Conservation (phyloP, 2,797 vertebrate species). For the Catostomus latipinnis region DNA sequence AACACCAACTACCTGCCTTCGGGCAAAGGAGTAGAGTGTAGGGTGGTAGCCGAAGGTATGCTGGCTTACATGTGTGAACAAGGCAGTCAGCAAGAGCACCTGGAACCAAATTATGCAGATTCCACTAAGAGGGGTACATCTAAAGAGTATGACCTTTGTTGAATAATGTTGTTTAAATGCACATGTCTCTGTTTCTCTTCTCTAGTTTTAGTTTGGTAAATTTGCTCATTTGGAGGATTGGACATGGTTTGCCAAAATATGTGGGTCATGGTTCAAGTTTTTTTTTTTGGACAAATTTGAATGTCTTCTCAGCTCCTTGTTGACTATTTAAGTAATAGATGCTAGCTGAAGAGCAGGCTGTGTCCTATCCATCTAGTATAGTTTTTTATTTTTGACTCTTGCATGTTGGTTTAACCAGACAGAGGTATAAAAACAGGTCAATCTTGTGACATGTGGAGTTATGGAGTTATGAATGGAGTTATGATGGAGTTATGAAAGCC, state of each 20-base stretch:
- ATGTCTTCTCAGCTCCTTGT: not conserved
- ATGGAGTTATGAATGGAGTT: not conserved
- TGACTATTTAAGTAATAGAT: not conserved
- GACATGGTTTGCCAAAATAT: not conserved
- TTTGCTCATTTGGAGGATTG: not conserved
- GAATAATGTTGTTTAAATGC: not conserved
- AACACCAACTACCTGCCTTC: slow-evolving; percentile 32
- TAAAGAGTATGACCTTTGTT: not conserved
- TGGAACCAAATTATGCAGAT: slow-evolving; percentile 51
- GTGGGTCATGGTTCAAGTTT: not conserved
- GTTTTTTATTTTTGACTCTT: slow-evolving; percentile 20
- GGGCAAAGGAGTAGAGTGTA: slow-evolving; percentile 22
- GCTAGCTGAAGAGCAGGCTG: not conserved
- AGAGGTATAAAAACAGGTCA: not conserved
- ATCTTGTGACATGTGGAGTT: slow-evolving; percentile 16
- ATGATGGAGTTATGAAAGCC: not conserved
- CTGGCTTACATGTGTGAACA: slow-evolving; percentile 59
- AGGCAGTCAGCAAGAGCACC: slow-evolving; percentile 44
- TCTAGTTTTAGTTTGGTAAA: not conserved
- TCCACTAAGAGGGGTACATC: slow-evolving; percentile 25
- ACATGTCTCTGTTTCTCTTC: not conserved
- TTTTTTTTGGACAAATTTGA: no score
- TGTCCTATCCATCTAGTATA: not conserved
- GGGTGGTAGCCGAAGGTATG: slow-evolving; percentile 46
- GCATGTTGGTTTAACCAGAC: slow-evolving; percentile 13